Base-by-base conservation (phyloP, 2,888 invertebrate species). In the Euphydryas editha region DNA sequence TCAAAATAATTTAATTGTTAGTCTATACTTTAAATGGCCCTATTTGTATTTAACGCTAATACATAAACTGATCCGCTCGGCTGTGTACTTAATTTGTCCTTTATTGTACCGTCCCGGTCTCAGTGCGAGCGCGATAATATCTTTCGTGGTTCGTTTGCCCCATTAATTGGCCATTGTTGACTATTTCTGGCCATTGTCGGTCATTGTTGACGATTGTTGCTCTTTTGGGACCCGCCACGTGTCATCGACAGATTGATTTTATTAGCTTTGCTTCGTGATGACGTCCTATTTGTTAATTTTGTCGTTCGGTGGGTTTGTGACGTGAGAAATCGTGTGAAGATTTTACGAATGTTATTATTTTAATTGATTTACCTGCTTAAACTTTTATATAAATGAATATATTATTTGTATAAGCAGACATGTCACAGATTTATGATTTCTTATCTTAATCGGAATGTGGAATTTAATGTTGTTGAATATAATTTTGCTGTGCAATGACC, bases 141-240 rank as follows among this genome's bases (percentile, higher is more conserved):
- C 78, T 77, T 61, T 80, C 76, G 75, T 84, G 81, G 78, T 74
- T 81, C 85, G 85, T 84, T 85, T 84, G 80, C 75, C 75, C 78
- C 75, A 81, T 83, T 88, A 87, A 88, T 88, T 86, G 85, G 77
- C 74, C 79, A 84, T 84, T 82, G 66, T 69, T 59, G 62, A 47
- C 42, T 37, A 30, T 54, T 56, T 46, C 51, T 42, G 51, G 44
- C 36, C 62, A 51, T 46, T 62, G 51, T 57, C 54, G 65, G 39
- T 46, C 59, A 80, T 57, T 54, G 54, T 61, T 55, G 57, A 55
- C 64, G 57, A 62, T 61, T 65, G 81, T 81, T 81, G 80, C 78
- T 81, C 86, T 83, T 83, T 78, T 78, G 83, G 54, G 82, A 84
- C 78, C 46, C 67, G 69, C 37, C 75, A 70, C 73, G 73, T 61